Percentiles rank a stretch among this genome's conserved stretches.
Evolutionary conservation across 2,113 vertebrate species (phyloP).

Genomic region (Paramisgurnus dabryanus): DNA sequence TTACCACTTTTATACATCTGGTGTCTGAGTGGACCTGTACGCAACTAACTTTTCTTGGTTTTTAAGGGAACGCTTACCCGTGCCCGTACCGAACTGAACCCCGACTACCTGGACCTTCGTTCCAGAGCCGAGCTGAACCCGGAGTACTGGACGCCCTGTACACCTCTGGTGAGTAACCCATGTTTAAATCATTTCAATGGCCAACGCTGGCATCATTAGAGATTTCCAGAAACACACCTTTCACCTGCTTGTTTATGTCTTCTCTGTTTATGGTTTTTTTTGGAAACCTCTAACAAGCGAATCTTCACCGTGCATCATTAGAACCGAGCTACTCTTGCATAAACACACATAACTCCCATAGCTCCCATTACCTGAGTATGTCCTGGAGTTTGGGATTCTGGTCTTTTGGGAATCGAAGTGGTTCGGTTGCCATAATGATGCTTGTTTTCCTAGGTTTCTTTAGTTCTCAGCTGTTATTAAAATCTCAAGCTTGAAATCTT

Average conservation of each 20-base stretch:
- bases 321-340: constrained; percentile 25
- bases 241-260: constrained; percentile 14
- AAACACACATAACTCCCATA: constrained; percentile 28
- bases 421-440: constrained; percentile 27
- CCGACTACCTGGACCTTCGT: constrained; percentile 82
- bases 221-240: neutral
- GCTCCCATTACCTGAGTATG: constrained; percentile 27
- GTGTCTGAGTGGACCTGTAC: neutral
- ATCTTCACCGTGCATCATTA: constrained; percentile 24
- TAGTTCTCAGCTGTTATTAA: neutral
- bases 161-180: constrained; percentile 78
- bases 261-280: constrained; percentile 28
- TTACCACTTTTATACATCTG: neutral
- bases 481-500: neutral
- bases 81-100: constrained; percentile 81
- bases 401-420: constrained; percentile 5
- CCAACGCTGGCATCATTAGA: neutral
- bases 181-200: neutral
- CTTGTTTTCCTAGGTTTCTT: neutral
- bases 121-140: constrained; percentile 80
- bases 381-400: constrained; percentile 8
- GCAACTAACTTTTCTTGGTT: constrained; percentile 60
- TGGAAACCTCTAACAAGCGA: constrained; percentile 15
- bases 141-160: constrained; percentile 83
- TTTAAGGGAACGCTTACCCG: constrained; percentile 79